Conservation (phyloP, 2,797 vertebrate species). For the Pseudomugil tenellus region DNA sequence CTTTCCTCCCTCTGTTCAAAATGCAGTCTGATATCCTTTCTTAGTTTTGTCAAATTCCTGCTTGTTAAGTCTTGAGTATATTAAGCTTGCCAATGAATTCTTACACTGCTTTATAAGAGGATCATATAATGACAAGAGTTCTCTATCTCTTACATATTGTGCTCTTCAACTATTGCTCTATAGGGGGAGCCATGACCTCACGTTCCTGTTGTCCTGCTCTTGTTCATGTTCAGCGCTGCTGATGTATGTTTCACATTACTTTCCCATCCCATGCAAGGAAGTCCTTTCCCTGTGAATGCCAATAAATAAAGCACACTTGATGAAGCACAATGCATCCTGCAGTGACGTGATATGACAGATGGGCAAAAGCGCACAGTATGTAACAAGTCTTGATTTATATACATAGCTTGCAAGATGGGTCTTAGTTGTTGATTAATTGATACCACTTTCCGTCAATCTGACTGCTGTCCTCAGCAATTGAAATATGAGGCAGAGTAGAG, state of each 20-base stretch:
- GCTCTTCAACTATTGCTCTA: conserved; percentile 57
- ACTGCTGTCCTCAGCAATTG: conserved; percentile 29
- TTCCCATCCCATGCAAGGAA: conserved; percentile 46
- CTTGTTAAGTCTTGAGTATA: conserved; percentile 42
- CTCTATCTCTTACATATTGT: conserved; percentile 14
- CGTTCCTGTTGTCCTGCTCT: conserved; percentile 36
- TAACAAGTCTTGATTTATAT: conserved; percentile 62
- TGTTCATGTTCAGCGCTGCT: conserved; percentile 17
- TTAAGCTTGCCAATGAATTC: conserved; percentile 28
- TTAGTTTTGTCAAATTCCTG: conserved; percentile 40
- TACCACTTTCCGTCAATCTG: conserved; percentile 58
- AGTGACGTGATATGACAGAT: conserved; percentile 35
- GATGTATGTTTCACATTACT: conserved; percentile 38
- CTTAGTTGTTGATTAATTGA: conserved; percentile 57
- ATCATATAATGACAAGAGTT: conserved; percentile 29
- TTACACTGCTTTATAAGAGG: conserved; percentile 22
- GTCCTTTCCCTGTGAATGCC: conserved; percentile 29
- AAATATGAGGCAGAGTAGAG: conserved; percentile 31
- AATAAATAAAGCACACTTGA: conserved; percentile 53
- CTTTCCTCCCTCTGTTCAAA: conserved; percentile 34
- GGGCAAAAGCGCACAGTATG: conserved; percentile 40
- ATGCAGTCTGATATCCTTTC: conserved; percentile 22
- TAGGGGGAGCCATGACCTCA: conserved; percentile 85
- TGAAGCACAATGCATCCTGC: conserved; percentile 42
- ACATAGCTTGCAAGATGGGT: conserved; percentile 46